Evolutionary conservation across 2,113 vertebrate species (phyloP).

Genomic region (Paramisgurnus dabryanus): DNA sequence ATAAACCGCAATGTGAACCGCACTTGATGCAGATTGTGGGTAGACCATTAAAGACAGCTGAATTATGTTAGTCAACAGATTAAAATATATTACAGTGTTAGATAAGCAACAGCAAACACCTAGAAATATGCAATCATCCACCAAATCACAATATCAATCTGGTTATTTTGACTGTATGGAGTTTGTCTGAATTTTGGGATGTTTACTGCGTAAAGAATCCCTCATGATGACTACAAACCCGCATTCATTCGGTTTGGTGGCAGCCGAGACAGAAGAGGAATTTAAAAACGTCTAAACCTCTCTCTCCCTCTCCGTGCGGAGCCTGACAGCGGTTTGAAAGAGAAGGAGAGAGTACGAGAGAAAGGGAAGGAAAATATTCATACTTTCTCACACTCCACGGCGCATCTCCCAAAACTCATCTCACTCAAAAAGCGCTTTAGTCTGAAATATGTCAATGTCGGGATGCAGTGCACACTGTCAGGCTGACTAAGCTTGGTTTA

Average conservation of each 20-base stretch:
- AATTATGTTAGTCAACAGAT: neutral
- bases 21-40: neutral
- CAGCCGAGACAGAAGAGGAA: constrained; percentile 24
- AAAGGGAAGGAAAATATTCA: constrained; percentile 10
- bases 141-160: neutral
- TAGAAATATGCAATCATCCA: constrained; percentile 1
- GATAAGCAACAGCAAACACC: neutral
- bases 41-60: neutral
- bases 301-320: neutral
- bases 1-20: neutral
- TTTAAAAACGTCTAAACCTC: constrained; percentile 25
- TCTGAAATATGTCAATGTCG: constrained; percentile 54
- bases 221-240: constrained; percentile 27
- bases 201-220: constrained; percentile 30
- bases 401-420: constrained; percentile 48
- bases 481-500: constrained; percentile 60
- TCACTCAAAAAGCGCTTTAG: constrained; percentile 57
- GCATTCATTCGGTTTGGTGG: constrained; percentile 21
- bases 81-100: neutral
- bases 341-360: constrained; percentile 11
- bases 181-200: constrained; percentile 3
- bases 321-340: constrained; percentile 24
- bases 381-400: constrained; percentile 25
- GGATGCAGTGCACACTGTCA: constrained; percentile 57
- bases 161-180: neutral